Conservation (phyloP, 2,797 vertebrate species). For the Poecilia gillii region DNA sequence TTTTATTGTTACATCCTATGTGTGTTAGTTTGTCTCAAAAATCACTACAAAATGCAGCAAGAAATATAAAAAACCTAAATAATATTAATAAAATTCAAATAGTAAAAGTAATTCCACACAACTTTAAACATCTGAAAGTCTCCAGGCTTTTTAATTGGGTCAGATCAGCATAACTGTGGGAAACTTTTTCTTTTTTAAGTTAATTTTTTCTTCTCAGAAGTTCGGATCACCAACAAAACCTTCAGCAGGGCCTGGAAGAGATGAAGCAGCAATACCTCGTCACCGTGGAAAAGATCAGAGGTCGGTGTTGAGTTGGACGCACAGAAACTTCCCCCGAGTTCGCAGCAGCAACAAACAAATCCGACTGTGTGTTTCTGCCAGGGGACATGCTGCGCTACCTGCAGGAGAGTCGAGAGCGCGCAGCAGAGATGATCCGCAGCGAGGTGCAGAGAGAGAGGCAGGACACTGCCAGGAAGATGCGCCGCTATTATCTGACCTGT, state of each 20-base stretch:
- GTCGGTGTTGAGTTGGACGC: slow-evolving; percentile 64
- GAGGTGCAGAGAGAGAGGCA: slow-evolving; percentile 91
- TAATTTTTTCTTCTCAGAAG: slow-evolving; percentile 24
- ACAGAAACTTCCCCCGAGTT: not conserved
- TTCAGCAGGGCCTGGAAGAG: slow-evolving; percentile 87
- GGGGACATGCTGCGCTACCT: slow-evolving; percentile 94
- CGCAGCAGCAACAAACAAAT: not conserved
- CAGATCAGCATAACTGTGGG: not conserved
- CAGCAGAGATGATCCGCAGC: slow-evolving; percentile 87
- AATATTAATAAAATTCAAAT: not conserved
- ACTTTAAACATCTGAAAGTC: not conserved
- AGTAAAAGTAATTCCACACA: not conserved
- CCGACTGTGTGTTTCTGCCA: slow-evolving; percentile 49
- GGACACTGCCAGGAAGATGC: slow-evolving; percentile 92
- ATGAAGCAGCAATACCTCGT: slow-evolving; percentile 91
- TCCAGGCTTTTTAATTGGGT: not conserved
- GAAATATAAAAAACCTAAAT: not conserved
- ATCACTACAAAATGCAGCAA: not conserved
- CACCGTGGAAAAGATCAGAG: slow-evolving; percentile 92
- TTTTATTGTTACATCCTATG: not conserved
- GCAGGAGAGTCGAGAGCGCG: slow-evolving; percentile 91
- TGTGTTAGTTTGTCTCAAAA: not conserved
- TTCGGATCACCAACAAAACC: slow-evolving; percentile 62
- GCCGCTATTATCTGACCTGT: slow-evolving; percentile 91
- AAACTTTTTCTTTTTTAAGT: not conserved